Percentiles rank a stretch among this genome's conserved stretches.
Evolutionary conservation across 1,140 invertebrate genomes (phyloP).

Genomic region (Macrobrachium rosenbergii): DNA sequence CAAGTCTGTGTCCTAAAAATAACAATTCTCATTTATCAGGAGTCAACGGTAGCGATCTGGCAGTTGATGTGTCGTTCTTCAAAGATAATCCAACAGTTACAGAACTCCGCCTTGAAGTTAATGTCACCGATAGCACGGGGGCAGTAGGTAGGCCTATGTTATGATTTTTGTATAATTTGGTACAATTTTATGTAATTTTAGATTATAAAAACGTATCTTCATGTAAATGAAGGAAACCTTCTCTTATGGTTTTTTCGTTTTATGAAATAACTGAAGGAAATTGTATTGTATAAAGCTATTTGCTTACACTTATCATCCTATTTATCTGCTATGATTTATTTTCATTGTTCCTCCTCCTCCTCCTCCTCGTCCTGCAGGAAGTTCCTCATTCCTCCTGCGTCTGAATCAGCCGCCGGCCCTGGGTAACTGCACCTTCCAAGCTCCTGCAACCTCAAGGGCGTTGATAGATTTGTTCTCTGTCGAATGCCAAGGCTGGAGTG

Average conservation of each 20-base stretch:
- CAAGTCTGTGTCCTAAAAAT: background rate
- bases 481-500: conserved; percentile 67
- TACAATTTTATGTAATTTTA: background rate
- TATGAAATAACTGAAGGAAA: background rate
- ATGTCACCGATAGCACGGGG: background rate
- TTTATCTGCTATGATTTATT: too few relatives aligned
- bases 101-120: conserved; percentile 18
- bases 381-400: conserved; percentile 66
- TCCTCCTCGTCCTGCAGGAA: conserved; percentile 30
- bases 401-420: conserved; percentile 68
- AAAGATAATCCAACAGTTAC: conserved; percentile 19
- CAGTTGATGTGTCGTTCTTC: conserved; percentile 35
- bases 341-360: background rate
- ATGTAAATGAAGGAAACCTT: too few relatives aligned
- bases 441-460: conserved; percentile 45
- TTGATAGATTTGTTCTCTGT: conserved; percentile 67
- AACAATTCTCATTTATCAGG: background rate
- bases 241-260: too few relatives aligned
- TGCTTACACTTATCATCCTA: background rate
- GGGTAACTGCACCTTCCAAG: conserved; percentile 65
- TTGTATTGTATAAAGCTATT: background rate
- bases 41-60: conserved; percentile 23
- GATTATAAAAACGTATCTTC: background rate
- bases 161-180: background rate
- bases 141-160: background rate